Evolutionary conservation across 2,888 invertebrate genomes (phyloP).

Genomic region (Aphelenchoides bicaudatus): DNA sequence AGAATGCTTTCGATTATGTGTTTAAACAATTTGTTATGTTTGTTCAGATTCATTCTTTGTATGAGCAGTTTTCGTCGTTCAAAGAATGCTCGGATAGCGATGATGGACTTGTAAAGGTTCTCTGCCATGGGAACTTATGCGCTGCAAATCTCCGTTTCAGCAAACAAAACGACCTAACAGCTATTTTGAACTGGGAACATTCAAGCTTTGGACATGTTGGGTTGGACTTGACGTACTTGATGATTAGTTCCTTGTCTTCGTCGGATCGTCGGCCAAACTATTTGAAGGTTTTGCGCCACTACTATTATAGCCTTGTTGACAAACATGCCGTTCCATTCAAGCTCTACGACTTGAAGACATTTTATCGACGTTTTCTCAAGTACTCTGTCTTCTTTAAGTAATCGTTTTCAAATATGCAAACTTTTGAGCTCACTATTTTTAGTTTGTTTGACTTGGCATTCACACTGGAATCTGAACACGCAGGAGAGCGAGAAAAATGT

Average conservation of each 20-base stretch:
- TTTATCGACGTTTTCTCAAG: constrained; percentile 25
- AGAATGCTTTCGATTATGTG: neutral
- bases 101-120: too few relatives aligned
- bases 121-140: constrained; percentile 30
- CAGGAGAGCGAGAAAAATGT: neutral
- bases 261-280: constrained; percentile 25
- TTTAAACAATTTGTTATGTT: neutral
- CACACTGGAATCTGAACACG: constrained; percentile 9
- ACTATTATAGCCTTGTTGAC: constrained; percentile 44
- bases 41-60: neutral
- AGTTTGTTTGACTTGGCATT: constrained; percentile 16
- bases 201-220: constrained; percentile 26
- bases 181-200: constrained; percentile 25
- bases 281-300: constrained; percentile 38
- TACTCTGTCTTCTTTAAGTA: constrained; percentile 37
- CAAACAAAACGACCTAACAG: constrained; percentile 13
- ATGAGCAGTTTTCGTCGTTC: constrained; percentile 8
- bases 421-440: constrained; percentile 3
- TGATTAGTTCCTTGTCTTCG: constrained; percentile 23
- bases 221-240: constrained; percentile 25
- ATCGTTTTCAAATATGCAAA: neutral
- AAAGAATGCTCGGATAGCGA: neutral
- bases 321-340: constrained; percentile 36
- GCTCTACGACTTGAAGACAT: constrained; percentile 34
- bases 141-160: constrained; percentile 18